These are phyloP conservation scores for Drosophila eohydei DNA, from an alignment of 2,888 invertebrate species.

Conservation along the genomic window DNA sequence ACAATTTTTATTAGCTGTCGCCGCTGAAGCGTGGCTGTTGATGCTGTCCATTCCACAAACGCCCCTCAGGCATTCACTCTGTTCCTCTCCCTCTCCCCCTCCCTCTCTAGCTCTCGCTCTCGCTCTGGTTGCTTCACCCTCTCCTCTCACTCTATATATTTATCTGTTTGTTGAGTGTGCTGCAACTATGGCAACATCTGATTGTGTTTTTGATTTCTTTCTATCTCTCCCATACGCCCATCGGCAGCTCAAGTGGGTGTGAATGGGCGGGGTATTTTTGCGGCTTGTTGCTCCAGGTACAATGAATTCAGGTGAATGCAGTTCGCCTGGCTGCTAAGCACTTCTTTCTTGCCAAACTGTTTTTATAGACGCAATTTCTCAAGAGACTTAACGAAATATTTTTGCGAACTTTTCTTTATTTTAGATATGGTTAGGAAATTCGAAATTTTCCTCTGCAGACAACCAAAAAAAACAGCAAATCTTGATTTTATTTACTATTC, in stretches of 20 bases:
- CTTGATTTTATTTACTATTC: background rate
- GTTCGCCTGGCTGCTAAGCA: conserved; percentile 10
- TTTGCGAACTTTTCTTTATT: background rate
- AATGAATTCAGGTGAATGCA: conserved; percentile 36
- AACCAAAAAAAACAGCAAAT: background rate
- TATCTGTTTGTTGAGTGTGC: conserved; percentile 43
- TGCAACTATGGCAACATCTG: conserved; percentile 43
- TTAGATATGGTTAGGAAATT: background rate
- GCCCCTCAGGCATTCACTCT: conserved; percentile 8
- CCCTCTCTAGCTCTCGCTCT: background rate
- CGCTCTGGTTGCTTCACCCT: background rate
- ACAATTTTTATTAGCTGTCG: conserved; percentile 71
- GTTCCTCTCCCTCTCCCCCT: background rate
- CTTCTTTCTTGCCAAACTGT: background rate
- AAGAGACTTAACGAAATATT: background rate
- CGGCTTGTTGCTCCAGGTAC: conserved; percentile 17
- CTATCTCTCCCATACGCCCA: conserved; percentile 12
- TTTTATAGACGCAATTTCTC: background rate
- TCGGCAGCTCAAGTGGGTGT: conserved; percentile 3
- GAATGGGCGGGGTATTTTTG: background rate
- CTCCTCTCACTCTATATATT: background rate
- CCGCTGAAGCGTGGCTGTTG: conserved; percentile 47
- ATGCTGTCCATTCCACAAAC: conserved; percentile 30
- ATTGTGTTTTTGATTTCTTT: conserved; percentile 48
- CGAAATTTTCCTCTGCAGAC: background rate